Evolutionary conservation across 2,888 invertebrate species (phyloP).

Genomic region (Crossocerus cetratus): DNA sequence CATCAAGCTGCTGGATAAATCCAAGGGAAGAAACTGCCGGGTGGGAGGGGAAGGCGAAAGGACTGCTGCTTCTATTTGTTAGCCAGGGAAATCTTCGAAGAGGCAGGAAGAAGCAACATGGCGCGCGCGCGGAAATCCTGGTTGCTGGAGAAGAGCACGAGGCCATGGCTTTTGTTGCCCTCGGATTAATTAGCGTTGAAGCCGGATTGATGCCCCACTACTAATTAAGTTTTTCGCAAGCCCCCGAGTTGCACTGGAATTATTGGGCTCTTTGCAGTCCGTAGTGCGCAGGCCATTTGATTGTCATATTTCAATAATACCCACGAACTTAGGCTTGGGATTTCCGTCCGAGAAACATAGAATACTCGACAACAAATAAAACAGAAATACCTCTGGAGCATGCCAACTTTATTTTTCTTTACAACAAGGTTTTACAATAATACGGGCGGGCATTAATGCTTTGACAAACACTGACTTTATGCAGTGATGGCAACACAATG

Average conservation of each 20-base stretch:
- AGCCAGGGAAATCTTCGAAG: conserved; percentile 14
- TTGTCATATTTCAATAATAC: no score
- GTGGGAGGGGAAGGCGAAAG: conserved; percentile 21
- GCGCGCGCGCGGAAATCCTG: no score
- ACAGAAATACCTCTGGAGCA: no score
- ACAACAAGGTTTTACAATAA: background rate
- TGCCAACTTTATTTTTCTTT: no score
- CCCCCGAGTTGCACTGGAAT: background rate
- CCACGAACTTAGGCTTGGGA: no score
- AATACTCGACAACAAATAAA: no score
- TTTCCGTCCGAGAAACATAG: no score
- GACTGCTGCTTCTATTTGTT: conserved; percentile 31
- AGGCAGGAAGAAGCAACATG: background rate
- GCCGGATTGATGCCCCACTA: background rate
- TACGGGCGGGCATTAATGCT: background rate
- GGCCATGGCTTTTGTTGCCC: background rate
- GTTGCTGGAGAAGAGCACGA: no score
- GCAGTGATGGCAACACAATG: background rate
- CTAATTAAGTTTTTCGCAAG: background rate
- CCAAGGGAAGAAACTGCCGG: conserved; percentile 27
- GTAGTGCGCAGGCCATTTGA: no score
- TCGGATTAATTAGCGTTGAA: conserved; percentile 1
- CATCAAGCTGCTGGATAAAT: conserved; percentile 36
- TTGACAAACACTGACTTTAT: no score
- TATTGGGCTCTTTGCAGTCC: background rate